These are phyloP conservation scores for Notamacropus eugenii DNA, from an alignment of 2,797 vertebrate genomes.

Conservation along the genomic window DNA sequence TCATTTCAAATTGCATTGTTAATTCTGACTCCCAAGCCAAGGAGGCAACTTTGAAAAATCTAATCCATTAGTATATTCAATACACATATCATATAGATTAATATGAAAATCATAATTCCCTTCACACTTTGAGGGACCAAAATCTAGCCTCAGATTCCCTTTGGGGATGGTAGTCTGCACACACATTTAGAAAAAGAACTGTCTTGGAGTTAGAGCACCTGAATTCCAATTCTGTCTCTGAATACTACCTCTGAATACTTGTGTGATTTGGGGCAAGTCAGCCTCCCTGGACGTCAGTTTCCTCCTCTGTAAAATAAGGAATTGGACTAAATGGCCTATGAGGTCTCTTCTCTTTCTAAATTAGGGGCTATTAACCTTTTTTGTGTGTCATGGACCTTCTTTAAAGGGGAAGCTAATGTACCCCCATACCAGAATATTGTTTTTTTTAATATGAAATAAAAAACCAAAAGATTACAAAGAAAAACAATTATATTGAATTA, in stretches of 20 bases:
- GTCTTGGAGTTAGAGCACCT: background rate
- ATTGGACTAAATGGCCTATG: no score
- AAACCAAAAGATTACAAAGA: background rate
- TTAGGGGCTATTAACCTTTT: background rate
- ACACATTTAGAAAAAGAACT: background rate
- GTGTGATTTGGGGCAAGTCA: background rate
- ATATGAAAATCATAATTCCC: no score
- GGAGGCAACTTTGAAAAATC: no score
- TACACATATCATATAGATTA: no score
- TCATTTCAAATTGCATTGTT: no score
- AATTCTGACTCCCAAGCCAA: no score
- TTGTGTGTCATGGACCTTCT: background rate
- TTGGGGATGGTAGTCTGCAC: background rate
- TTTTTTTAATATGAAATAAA: background rate
- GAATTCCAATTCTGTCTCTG: background rate
- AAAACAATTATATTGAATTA: background rate
- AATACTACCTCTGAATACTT: background rate
- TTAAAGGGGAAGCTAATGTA: background rate
- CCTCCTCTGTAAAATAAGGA: background rate
- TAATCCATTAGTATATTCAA: no score
- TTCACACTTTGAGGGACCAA: background rate
- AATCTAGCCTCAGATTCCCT: background rate
- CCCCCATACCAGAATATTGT: background rate
- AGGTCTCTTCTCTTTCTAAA: background rate
- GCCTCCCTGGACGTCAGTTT: accelerated